Percentiles rank a stretch among this genome's conserved stretches.
phyloP scores from a whole-genome alignment of 2,113 vertebrate genomes.

The Heptranchias perlo region DNA sequence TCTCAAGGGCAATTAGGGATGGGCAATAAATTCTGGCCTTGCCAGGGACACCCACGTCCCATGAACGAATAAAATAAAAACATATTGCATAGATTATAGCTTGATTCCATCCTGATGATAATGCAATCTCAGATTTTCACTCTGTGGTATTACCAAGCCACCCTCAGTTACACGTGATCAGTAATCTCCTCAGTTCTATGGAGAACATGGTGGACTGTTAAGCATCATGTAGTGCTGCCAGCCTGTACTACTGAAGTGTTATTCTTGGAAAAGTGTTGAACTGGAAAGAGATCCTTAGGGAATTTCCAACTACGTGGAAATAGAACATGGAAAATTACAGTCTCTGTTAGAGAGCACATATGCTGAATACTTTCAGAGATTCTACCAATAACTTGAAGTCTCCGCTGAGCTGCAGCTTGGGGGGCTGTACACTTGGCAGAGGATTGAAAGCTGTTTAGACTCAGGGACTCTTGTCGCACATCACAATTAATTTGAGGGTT shows the following conservation, averaged over 20 bases:
- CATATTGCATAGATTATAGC: not conserved
- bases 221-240: not conserved
- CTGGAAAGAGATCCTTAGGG: conserved; percentile 8
- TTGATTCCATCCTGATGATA: not conserved
- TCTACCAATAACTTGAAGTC: conserved; percentile 1
- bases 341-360: not conserved
- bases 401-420: not conserved
- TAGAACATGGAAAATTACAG: conserved; percentile 13
- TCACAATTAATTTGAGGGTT: conserved; percentile 29
- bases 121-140: not conserved
- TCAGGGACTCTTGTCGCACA: not conserved
- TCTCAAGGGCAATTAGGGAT: too few species aligned
- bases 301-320: conserved; percentile 16
- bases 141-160: not conserved
- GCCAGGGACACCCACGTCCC: too few species aligned
- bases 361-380: not conserved
- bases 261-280: conserved; percentile 34
- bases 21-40: too few species aligned
- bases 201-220: not conserved
- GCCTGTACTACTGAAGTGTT: not conserved
- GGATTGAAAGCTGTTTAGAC: not conserved
- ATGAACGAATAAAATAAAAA: too few species aligned
- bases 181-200: not conserved
- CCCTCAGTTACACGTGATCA: not conserved
- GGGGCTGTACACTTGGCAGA: not conserved